Conservation (phyloP, 2,113 vertebrate genomes). For the Emberiza fucata region DNA sequence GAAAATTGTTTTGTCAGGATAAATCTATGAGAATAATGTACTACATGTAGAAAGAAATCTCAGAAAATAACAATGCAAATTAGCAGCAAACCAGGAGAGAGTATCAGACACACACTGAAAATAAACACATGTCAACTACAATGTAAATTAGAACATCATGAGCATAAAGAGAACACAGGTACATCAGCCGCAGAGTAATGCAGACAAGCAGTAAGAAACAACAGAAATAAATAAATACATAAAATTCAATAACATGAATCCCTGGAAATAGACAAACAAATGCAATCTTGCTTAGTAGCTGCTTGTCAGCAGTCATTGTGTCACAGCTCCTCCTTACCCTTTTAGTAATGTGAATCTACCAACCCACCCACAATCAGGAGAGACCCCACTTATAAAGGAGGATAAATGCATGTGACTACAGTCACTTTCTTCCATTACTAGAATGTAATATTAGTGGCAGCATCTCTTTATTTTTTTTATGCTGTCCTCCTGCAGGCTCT, state of each 20-base stretch:
- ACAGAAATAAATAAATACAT: conserved; percentile 18
- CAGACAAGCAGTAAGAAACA: neutral
- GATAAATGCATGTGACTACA: neutral
- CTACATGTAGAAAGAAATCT: neutral
- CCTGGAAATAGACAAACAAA: neutral
- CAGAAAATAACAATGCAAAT: neutral
- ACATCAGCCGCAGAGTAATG: neutral
- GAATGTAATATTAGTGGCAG: neutral
- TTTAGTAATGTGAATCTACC: neutral
- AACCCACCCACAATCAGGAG: neutral
- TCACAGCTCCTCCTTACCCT: neutral
- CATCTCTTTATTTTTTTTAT: neutral
- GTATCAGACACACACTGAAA: neutral
- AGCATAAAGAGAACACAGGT: conserved; percentile 9
- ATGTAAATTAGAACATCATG: neutral
- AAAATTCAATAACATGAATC: neutral
- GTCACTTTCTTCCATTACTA: neutral
- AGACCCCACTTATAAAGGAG: neutral
- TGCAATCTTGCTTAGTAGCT: neutral
- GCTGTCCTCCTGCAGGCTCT: neutral
- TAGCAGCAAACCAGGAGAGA: neutral
- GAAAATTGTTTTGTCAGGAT: neutral
- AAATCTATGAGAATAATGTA: neutral
- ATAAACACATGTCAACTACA: neutral
- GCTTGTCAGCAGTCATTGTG: neutral